phyloP scores from a whole-genome alignment of 2,113 vertebrate genomes.

The Leucoraja erinaceus region DNA sequence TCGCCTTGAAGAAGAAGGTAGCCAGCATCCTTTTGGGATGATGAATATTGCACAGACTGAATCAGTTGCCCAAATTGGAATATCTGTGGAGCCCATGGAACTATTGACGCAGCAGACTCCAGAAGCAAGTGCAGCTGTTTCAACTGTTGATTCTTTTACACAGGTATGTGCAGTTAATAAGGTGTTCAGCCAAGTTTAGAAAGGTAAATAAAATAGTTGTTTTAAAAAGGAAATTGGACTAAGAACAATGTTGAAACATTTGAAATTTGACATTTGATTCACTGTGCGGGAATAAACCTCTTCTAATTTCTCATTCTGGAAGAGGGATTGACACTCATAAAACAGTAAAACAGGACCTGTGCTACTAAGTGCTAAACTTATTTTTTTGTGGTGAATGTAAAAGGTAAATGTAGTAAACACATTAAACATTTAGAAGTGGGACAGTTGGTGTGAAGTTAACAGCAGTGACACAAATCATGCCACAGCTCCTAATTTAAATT shows the following conservation, averaged over 20 bases:
- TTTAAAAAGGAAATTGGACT: neutral
- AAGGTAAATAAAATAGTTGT: neutral
- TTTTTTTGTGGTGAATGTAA: neutral
- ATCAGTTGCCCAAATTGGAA: constrained; percentile 84
- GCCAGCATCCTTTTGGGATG: constrained; percentile 77
- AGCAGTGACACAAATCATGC: neutral
- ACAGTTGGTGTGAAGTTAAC: neutral
- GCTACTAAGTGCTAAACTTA: neutral
- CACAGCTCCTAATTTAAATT: neutral
- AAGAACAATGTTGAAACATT: neutral
- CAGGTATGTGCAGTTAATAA: constrained; percentile 56
- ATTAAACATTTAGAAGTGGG: neutral
- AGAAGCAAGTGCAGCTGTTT: constrained; percentile 75
- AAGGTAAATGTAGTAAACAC: neutral
- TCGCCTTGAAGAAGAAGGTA: constrained; percentile 69
- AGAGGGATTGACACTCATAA: neutral
- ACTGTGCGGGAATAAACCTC: neutral
- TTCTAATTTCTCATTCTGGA: neutral
- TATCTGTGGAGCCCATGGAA: constrained; percentile 84
- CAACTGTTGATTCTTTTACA: constrained; percentile 80
- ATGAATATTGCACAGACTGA: constrained; percentile 66
- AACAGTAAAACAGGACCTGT: neutral
- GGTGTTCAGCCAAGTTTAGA: neutral
- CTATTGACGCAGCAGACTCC: constrained; percentile 85
- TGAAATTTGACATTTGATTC: neutral